phyloP scores from a whole-genome alignment of 2,888 invertebrate genomes.

The Lissonota sp. region DNA sequence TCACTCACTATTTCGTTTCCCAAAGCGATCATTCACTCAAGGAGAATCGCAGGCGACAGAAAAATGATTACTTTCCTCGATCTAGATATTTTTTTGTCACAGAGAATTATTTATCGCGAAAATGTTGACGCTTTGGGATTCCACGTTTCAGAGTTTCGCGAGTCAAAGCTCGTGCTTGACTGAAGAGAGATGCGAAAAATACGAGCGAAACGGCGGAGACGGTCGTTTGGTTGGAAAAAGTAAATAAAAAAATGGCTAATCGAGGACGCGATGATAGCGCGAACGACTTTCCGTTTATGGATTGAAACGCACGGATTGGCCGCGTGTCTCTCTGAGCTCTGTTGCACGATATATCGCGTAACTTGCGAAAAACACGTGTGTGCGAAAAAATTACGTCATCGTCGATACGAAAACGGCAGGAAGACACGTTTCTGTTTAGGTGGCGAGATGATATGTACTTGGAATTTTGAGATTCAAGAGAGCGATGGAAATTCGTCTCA shows the following conservation, averaged over 20 bases:
- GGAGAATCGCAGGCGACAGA: too few relatives aligned
- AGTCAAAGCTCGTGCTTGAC: slow-evolving; percentile 47
- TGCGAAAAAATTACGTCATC: slow-evolving; percentile 4
- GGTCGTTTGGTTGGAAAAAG: slow-evolving; percentile 1
- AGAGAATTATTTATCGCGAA: too few relatives aligned
- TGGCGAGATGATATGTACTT: slow-evolving; percentile 10
- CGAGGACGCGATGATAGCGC: slow-evolving; percentile 36
- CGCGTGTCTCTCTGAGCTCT: neutral
- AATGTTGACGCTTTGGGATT: too few relatives aligned
- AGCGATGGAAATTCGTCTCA: slow-evolving; percentile 18
- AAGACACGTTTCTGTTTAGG: slow-evolving; percentile 29
- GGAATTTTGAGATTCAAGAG: slow-evolving; percentile 20
- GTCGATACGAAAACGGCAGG: neutral
- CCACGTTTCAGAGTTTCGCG: neutral
- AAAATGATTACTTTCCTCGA: too few relatives aligned
- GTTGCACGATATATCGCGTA: neutral
- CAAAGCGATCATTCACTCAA: too few relatives aligned
- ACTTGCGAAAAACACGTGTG: neutral
- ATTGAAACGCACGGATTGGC: slow-evolving; percentile 43
- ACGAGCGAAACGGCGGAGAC: slow-evolving; percentile 20
- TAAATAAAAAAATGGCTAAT: slow-evolving; percentile 28
- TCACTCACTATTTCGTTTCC: too few relatives aligned
- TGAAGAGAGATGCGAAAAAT: slow-evolving; percentile 34
- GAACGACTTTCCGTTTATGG: slow-evolving; percentile 50
- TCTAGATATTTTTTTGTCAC: too few relatives aligned